Base-by-base conservation (phyloP, 2,888 invertebrate genomes). In the Spilarctia lutea region DNA sequence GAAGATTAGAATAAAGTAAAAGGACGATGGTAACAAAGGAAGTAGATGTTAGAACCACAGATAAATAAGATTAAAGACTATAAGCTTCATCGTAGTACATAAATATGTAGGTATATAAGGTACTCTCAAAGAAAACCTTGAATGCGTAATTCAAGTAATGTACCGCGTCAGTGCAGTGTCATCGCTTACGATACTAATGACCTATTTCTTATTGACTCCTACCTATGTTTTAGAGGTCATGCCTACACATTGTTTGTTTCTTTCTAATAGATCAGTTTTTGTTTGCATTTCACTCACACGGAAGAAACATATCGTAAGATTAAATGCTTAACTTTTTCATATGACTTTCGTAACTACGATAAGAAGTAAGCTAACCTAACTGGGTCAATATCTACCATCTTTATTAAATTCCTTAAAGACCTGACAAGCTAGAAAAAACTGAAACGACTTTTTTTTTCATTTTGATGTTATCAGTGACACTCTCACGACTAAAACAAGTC, bases 111-210 rank as follows among this genome's bases (percentile, higher is more conserved):
- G 27, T 18, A 63, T 27, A 30, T 16, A 30, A 16, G 30, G 16
- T 63, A 18, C 6, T 63, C 16, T 42, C 30, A 63, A 30, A 63
- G 30, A 63, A 30, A 30, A 30, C 63, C 63, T 63, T 63, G 63
- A 63, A 63, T 30, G 18, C 6, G 6, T 18, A 18, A 63, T 56
- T 69, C 70, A 42, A 63, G 39, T 70, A 70, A 63, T 63, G 70
- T 24, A 35, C 30, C 18, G 13, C 45, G 27, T 66, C n/a, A 66
- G 52, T 30, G 7, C 65, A 72, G 16, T 68, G 39, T 39, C 73
- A 65, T 71, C 30, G 72, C 65, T 60, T 68, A 63, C 52, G 66
- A 72, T 60, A 60, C 16, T 72, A 72, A 72, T 33, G 60, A 67
- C n/a, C 63, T 35, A 68, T 73, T 73, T 68, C 63, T 33, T 33